phyloP scores from a whole-genome alignment of 1,140 invertebrate species.

The Samia ricini region DNA sequence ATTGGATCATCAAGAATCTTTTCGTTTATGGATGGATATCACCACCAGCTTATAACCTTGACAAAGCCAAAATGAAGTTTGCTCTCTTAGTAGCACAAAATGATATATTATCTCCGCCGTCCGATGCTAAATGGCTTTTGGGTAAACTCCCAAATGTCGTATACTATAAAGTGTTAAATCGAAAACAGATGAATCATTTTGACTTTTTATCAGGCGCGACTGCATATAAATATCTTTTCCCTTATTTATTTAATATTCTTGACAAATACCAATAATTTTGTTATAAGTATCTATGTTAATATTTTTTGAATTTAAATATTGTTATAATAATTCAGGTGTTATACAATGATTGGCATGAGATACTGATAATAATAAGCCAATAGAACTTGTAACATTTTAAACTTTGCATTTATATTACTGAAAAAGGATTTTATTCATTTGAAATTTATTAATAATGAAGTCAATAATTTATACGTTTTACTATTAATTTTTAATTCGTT shows the following conservation, averaged over 20 bases:
- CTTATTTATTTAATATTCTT: slow-evolving; percentile 2
- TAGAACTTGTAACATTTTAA: too few species aligned
- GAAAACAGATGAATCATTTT: slow-evolving; percentile 29
- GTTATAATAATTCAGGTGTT: too few species aligned
- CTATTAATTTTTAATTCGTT: too few species aligned
- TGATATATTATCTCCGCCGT: slow-evolving; percentile 74
- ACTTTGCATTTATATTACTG: too few species aligned
- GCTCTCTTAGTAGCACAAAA: slow-evolving; percentile 67
- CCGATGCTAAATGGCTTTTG: slow-evolving; percentile 76
- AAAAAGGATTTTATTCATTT: too few species aligned
- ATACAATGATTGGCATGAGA: too few species aligned
- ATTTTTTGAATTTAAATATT: too few species aligned
- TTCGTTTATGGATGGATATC: slow-evolving; percentile 59
- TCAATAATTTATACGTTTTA: too few species aligned
- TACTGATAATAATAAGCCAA: too few species aligned
- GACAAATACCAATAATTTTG: slow-evolving; percentile 46
- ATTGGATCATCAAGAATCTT: slow-evolving; percentile 68
- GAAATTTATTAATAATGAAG: too few species aligned
- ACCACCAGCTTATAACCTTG: slow-evolving; percentile 78
- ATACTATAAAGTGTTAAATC: slow-evolving; percentile 15
- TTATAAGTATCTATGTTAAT: too few species aligned
- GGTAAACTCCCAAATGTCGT: slow-evolving; percentile 64
- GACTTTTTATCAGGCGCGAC: slow-evolving; percentile 25
- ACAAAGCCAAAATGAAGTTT: slow-evolving; percentile 75
- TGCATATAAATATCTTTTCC: slow-evolving; percentile 4